Evolutionary conservation across 2,888 invertebrate species (phyloP).

Genomic region (Carpatolechia fugitivella): DNA sequence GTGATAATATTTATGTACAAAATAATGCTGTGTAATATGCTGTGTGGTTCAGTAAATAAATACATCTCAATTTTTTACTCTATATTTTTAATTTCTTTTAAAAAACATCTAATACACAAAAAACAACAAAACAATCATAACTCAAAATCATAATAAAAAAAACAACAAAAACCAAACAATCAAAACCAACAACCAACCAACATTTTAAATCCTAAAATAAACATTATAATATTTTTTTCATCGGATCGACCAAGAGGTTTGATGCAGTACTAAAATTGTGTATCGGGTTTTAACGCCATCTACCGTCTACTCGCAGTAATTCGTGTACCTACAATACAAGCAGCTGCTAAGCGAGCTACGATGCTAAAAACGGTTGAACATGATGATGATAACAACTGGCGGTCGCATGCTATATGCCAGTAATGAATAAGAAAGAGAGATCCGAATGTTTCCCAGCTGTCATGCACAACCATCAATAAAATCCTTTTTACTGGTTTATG

Average conservation of each 20-base stretch:
- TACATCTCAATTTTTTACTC: constrained; percentile 29
- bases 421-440: constrained; percentile 48
- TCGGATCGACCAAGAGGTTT: too few relatives aligned
- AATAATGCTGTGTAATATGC: constrained; percentile 40
- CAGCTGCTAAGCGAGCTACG: constrained; percentile 24
- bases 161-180: too few relatives aligned
- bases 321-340: not conserved
- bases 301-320: not conserved
- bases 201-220: too few relatives aligned
- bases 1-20: constrained; percentile 41
- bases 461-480: constrained; percentile 19
- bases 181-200: too few relatives aligned
- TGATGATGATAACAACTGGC: constrained; percentile 22
- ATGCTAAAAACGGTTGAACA: constrained; percentile 8
- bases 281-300: constrained; percentile 7
- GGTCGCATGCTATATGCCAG: constrained; percentile 24
- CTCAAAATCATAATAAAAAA: too few relatives aligned
- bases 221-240: too few relatives aligned
- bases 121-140: too few relatives aligned
- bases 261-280: not conserved
- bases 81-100: too few relatives aligned
- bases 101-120: too few relatives aligned
- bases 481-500: constrained; percentile 23
- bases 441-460: constrained; percentile 25
- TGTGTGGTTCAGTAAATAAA: constrained; percentile 48